Evolutionary conservation across 2,888 invertebrate species (phyloP), one percentile per base, ranked within the genome.

Genomic region (Trachelus iudaicus): DNA sequence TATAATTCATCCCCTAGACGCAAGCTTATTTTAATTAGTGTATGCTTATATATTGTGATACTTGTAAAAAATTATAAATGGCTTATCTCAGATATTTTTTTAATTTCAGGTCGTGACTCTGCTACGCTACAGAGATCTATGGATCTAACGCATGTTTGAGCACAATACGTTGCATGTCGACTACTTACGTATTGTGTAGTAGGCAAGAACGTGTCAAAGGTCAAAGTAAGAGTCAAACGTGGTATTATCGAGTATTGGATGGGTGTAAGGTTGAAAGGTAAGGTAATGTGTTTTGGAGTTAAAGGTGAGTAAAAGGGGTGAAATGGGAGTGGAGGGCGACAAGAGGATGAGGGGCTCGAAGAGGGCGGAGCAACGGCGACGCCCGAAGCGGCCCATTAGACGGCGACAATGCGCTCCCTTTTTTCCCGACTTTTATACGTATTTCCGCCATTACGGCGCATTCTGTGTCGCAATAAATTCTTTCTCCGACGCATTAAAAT

Each of bases 401-500:
- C 87, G 87, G 84, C 88, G 88, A 89, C 88, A 89, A 89, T 89
- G 88, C 88, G 83, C 87, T 87, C 88, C 87, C 88, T 88, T 88
- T 56, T 88, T 88, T 85, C 86, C 79, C 87, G 86, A 88, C 88
- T 89, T 89, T 89, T 89, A 88, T 88, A 89, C 87, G 88, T 88
- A 89, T 88, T 89, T 89, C 88, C 88, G 88, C 88, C 88, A 88
- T 88, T 89, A 88, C 87, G 84, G 87, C 86, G 87, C 88, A 88
- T 88, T 89, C 88, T 88, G 85, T 88, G 88, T 88, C 87, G 87
- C 88, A 85, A 89, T 89, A 89, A 89, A 89, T 89, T 88, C 88
- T 88, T 88, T 87, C 87, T 81, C 87, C 87, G 86, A 85, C 86
- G 86, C 88, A 88, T 89, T 89, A 88, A 89, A 89, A 89, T 89